Evolutionary conservation across 2,797 vertebrate genomes (phyloP).

Genomic region (Myripristis murdjan): DNA sequence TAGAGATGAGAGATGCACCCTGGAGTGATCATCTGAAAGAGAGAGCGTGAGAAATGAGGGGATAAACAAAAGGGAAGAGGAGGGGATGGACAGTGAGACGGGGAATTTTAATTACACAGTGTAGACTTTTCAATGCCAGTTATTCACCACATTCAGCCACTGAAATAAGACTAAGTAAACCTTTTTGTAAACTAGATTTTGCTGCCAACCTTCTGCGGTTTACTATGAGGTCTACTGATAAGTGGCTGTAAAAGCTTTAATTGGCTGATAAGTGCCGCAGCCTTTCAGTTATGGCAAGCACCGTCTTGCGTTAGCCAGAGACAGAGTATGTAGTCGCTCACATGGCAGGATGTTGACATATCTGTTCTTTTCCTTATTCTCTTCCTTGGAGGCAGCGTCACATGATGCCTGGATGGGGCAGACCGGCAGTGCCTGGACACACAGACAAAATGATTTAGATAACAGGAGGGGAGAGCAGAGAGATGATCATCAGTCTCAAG

Average conservation of each 20-base stretch:
- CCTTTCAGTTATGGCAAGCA: background rate
- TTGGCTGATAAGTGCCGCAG: background rate
- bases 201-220: background rate
- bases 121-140: background rate
- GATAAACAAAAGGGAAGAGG: background rate
- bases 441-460: conserved; percentile 21
- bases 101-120: background rate
- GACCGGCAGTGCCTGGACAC: conserved; percentile 92
- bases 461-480: background rate
- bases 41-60: background rate
- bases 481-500: background rate
- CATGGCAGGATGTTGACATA: conserved; percentile 99
- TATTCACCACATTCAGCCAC: background rate
- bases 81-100: background rate
- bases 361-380: conserved; percentile 99
- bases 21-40: conserved; percentile 95
- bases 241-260: background rate
- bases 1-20: conserved; percentile 93
- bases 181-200: background rate
- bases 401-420: conserved; percentile 97
- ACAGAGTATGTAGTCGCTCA: conserved; percentile 78
- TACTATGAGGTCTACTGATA: background rate
- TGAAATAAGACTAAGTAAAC: background rate
- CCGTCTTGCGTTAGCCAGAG: conserved; percentile 2
- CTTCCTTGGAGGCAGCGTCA: conserved; percentile 98